Conservation (phyloP, 1,140 invertebrate genomes). For the Hycleus phaleratus region DNA sequence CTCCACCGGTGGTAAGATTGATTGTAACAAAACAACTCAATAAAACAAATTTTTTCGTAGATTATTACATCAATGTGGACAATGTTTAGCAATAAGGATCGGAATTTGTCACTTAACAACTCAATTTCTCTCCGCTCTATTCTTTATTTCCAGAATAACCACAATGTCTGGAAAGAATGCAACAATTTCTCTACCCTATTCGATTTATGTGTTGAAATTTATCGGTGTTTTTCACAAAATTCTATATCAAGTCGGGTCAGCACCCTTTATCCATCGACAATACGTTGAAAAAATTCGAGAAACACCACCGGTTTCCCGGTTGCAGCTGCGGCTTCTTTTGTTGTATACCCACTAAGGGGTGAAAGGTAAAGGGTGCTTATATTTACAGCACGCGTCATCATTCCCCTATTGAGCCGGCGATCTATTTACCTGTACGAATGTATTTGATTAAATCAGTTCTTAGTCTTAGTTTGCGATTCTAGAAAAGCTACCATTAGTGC, state of each 20-base stretch:
- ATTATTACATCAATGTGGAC: background rate
- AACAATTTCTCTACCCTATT: background rate
- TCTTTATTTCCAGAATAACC: background rate
- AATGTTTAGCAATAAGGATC: conserved; percentile 19
- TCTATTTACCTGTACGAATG: no score
- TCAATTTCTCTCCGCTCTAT: conserved; percentile 14
- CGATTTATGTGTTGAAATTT: background rate
- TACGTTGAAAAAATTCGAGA: background rate
- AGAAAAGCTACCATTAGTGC: no score
- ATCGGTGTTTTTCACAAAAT: background rate
- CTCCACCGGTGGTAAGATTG: no score
- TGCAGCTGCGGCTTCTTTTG: conserved; percentile 16
- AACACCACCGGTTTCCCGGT: conserved; percentile 3
- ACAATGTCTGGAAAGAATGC: background rate
- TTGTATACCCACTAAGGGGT: conserved; percentile 1
- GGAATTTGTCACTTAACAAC: conserved; percentile 22
- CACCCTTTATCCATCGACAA: background rate
- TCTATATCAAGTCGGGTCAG: background rate
- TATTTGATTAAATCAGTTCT: background rate
- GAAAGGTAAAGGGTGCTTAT: conserved; percentile 13
- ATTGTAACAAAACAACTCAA: no score
- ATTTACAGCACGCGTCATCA: conserved; percentile 4
- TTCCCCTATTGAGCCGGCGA: background rate
- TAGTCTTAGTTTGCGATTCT: background rate
- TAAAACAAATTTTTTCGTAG: no score